Conservation (phyloP, 1,140 invertebrate genomes). For the Aradophagus sp. region DNA sequence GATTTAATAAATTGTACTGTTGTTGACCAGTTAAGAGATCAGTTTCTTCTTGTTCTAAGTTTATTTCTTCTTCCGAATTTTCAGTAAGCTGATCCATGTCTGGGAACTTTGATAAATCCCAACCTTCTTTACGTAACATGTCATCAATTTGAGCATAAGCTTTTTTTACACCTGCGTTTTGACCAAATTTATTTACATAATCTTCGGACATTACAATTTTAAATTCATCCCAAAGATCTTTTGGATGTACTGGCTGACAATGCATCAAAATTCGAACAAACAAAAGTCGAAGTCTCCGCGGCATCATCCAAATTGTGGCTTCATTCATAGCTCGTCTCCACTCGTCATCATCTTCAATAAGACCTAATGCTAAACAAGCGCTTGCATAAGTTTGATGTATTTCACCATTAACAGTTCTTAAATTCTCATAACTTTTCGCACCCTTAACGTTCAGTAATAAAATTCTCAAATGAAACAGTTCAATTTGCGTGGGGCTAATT, state of each 20-base stretch:
- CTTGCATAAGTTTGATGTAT: constrained; percentile 2
- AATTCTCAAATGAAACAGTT: constrained; percentile 9
- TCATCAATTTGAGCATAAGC: constrained; percentile 7
- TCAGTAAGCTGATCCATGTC: constrained; percentile 2
- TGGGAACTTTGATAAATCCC: constrained; percentile 13
- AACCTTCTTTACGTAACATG: constrained; percentile 10
- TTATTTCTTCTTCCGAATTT: background rate
- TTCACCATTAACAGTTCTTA: constrained; percentile 14
- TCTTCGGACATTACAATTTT: constrained; percentile 2
- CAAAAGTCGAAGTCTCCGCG: no score
- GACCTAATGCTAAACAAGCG: constrained; percentile 19
- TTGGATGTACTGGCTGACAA: no score
- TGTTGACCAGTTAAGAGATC: constrained; percentile 3
- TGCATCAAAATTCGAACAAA: no score
- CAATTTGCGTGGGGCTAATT: constrained; percentile 1
- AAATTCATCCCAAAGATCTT: no score
- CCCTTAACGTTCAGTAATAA: no score
- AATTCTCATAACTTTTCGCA: constrained; percentile 1
- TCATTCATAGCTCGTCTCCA: constrained; percentile 23
- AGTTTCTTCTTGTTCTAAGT: background rate
- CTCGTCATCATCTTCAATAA: constrained; percentile 35
- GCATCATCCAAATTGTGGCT: constrained; percentile 10
- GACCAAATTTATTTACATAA: constrained; percentile 1
- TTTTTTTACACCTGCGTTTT: background rate
- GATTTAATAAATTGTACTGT: constrained; percentile 9